Conservation (phyloP, 2,888 invertebrate genomes). For the Elysia crispata region DNA sequence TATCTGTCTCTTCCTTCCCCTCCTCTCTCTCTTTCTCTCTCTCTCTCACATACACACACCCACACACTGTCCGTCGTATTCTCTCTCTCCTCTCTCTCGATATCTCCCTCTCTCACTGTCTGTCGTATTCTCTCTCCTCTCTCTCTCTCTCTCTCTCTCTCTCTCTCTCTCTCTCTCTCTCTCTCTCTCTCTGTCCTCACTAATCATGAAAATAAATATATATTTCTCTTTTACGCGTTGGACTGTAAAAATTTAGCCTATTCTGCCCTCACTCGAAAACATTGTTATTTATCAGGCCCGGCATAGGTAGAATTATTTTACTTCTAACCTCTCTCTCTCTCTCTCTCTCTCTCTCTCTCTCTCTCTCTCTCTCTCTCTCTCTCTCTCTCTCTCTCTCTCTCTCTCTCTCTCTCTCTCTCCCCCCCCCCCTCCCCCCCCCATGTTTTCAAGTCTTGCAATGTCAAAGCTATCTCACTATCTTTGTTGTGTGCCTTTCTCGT, state of each 20-base stretch:
- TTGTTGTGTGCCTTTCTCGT: background rate
- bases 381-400: background rate
- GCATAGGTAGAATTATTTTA: background rate
- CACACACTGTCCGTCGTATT: background rate
- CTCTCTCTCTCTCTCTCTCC: background rate
- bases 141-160: conserved; percentile 26
- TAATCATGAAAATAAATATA: no score
- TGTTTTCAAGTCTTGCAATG: background rate
- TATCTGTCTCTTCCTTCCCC: no score
- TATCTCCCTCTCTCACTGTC: background rate
- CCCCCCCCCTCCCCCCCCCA: background rate
- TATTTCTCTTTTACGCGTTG: no score
- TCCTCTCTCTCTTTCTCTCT: no score
- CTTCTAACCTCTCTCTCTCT: conserved; percentile 19
- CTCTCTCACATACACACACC: no score
- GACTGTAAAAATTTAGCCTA: no score
- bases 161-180: conserved; percentile 31
- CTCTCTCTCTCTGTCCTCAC: conserved; percentile 11
- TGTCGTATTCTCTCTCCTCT: conserved; percentile 15
- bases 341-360: conserved; percentile 41
- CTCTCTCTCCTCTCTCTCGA: background rate
- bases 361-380: conserved; percentile 35
- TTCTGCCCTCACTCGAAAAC: no score
- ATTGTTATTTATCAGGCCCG: background rate
- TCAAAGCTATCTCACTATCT: background rate